A percentile compares a stretch with the other conserved stretches of the same genome.
Evolutionary conservation across 2,797 vertebrate species (phyloP).

Genomic region (Megaceryle alcyon): DNA sequence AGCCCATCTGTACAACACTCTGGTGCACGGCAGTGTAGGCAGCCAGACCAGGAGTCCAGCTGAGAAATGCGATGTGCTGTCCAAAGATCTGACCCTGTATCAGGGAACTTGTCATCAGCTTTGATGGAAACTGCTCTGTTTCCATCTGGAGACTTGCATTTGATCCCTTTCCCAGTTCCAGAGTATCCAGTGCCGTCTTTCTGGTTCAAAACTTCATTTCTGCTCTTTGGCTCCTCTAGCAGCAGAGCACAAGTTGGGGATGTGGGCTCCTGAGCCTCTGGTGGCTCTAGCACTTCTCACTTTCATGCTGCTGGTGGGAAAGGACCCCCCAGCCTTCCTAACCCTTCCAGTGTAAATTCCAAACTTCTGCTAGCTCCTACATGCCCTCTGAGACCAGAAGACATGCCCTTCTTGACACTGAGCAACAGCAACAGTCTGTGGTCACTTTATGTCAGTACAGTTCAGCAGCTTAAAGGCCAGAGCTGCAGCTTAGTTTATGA

Average conservation of each 20-base stretch:
- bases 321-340: background rate
- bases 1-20: background rate
- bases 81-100: background rate
- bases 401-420: background rate
- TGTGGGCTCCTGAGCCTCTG: background rate
- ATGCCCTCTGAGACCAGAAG: background rate
- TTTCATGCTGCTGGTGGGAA: fast-evolving
- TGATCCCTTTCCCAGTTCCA: background rate
- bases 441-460: background rate
- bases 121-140: background rate
- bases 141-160: background rate
- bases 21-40: background rate
- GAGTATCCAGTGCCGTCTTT: background rate
- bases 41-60: background rate
- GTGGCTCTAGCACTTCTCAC: background rate
- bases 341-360: background rate
- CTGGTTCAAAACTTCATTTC: background rate
- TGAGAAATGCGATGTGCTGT: background rate
- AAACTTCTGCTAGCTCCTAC: background rate
- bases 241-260: background rate
- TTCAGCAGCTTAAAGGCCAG: background rate
- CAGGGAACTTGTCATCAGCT: background rate
- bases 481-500: background rate
- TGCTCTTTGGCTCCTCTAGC: background rate
- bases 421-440: background rate